Percentiles rank a stretch among this genome's conserved stretches.
These are phyloP conservation scores for Tortrix viridana DNA, from an alignment of 2,888 invertebrate genomes.

Conservation along the genomic window DNA sequence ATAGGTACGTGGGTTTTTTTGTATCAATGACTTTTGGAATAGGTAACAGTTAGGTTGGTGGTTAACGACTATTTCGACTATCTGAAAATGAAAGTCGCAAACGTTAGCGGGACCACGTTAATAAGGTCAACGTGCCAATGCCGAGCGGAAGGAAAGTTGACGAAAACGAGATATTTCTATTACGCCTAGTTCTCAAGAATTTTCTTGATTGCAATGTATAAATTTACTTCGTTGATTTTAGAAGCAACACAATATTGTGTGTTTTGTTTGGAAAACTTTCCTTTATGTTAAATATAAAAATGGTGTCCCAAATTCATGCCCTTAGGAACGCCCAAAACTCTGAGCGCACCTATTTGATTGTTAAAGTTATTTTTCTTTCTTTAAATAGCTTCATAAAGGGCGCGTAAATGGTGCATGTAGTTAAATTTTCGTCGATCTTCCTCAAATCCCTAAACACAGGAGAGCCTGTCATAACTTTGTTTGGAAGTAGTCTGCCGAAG, in stretches of 20 bases:
- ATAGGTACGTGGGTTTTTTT: not conserved
- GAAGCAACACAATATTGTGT: not conserved
- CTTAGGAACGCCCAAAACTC: not conserved
- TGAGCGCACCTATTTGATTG: not conserved
- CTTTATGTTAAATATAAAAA: not conserved
- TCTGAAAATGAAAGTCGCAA: constrained; percentile 64
- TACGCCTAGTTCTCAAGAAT: constrained; percentile 11
- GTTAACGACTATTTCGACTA: constrained; percentile 42
- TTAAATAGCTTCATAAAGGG: no score
- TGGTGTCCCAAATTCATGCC: not conserved
- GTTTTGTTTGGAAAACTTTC: not conserved
- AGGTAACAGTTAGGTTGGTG: constrained; percentile 34
- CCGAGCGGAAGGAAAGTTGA: constrained; percentile 67
- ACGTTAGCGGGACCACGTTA: constrained; percentile 55
- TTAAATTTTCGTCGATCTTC: no score
- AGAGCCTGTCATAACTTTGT: constrained; percentile 15
- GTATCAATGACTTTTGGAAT: not conserved
- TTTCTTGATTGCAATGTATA: constrained; percentile 9
- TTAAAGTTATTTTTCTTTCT: not conserved
- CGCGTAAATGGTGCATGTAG: no score
- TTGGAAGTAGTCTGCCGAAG: constrained; percentile 16
- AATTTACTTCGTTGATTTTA: constrained; percentile 11
- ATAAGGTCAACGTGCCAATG: constrained; percentile 67
- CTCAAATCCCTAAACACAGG: not conserved
- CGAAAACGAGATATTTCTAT: constrained; percentile 41